Percentiles rank a stretch among this genome's conserved stretches.
phyloP scores from a whole-genome alignment of 2,888 invertebrate genomes.

The Calameuta pallipes region DNA sequence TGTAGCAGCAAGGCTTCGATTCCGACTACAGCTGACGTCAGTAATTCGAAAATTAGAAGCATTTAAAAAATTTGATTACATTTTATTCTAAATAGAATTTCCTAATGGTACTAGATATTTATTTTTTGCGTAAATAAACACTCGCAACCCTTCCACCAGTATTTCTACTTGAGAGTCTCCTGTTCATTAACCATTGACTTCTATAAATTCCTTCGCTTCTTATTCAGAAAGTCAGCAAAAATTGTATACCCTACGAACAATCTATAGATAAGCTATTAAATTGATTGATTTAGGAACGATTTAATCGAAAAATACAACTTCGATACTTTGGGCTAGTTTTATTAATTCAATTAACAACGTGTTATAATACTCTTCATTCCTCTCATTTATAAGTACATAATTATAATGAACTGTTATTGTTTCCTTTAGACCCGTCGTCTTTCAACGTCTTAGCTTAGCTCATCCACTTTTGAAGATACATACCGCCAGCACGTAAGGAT shows the following conservation, averaged over 20 bases:
- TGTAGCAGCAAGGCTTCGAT: background rate
- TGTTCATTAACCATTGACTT: background rate
- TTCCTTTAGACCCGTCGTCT: conserved; percentile 64
- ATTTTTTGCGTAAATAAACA: background rate
- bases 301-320: conserved; percentile 18
- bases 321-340: conserved; percentile 64
- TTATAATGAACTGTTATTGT: conserved; percentile 58
- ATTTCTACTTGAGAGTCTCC: background rate
- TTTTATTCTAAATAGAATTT: background rate
- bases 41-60: background rate
- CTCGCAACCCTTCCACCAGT: background rate
- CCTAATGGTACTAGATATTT: background rate
- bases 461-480: conserved; percentile 53
- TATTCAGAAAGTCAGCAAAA: background rate
- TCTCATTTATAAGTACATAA: conserved; percentile 64
- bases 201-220: background rate
- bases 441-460: conserved; percentile 53
- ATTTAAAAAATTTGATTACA: background rate
- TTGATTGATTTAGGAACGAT: conserved; percentile 16
- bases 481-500: conserved; percentile 49
- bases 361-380: conserved; percentile 66
- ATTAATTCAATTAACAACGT: conserved; percentile 67
- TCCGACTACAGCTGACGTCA: background rate
- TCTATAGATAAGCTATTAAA: background rate
- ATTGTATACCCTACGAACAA: background rate